These are phyloP conservation scores for Trachelipus rathkii DNA, from an alignment of 1,140 invertebrate species.

Conservation along the genomic window DNA sequence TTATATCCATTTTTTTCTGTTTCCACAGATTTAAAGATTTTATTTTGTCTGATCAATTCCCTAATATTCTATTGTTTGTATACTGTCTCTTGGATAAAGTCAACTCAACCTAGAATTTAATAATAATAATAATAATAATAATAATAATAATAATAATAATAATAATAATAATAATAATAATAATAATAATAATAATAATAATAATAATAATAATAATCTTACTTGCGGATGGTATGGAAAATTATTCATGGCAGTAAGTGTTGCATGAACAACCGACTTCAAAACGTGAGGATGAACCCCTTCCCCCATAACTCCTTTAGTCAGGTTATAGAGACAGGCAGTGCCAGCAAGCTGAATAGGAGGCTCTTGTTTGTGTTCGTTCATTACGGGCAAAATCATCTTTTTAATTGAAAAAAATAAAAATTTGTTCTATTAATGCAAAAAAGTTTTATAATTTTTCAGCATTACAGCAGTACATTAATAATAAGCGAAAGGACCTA, in stretches of 20 bases:
- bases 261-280: constrained; percentile 64
- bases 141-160: constrained; percentile 14
- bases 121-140: constrained; percentile 17
- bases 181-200: constrained; percentile 49
- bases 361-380: constrained; percentile 57
- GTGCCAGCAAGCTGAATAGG: constrained; percentile 73
- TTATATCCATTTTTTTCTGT: no score
- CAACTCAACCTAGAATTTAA: no score
- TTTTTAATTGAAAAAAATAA: constrained; percentile 46
- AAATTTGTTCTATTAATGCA: no score
- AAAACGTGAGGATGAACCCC: constrained; percentile 66
- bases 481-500: no score
- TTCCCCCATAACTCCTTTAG: constrained; percentile 62
- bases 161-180: constrained; percentile 7
- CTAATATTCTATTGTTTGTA: no score
- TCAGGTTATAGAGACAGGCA: constrained; percentile 75
- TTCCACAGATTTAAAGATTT: no score
- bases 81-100: no score
- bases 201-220: constrained; percentile 46
- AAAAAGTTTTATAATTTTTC: no score
- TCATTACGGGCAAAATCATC: constrained; percentile 67
- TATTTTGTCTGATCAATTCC: no score
- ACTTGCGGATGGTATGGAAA: constrained; percentile 59
- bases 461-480: no score
- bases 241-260: constrained; percentile 66